Evolutionary conservation across 1,140 invertebrate species (phyloP).

Genomic region (Dendrolimus kikuchii): DNA sequence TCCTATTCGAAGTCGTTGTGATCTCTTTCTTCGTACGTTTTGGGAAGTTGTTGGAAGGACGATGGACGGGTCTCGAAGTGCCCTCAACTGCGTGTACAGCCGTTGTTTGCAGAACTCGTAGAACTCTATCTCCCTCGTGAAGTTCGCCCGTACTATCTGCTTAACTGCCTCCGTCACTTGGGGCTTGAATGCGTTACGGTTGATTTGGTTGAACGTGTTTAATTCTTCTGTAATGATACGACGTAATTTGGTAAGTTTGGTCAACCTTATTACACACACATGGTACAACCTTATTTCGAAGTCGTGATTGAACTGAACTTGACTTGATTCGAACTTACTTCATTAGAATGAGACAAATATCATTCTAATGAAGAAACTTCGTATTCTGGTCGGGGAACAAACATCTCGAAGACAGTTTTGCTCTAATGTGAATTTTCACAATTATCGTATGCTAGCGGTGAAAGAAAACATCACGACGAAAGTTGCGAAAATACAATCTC

Average conservation of each 20-base stretch:
- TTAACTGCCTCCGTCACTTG: constrained; percentile 89
- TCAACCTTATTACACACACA: too few species aligned
- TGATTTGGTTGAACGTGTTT: constrained; percentile 84
- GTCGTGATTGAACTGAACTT: too few species aligned
- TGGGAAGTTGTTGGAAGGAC: constrained; percentile 18
- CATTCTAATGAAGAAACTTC: too few species aligned
- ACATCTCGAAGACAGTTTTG: too few species aligned
- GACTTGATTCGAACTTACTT: too few species aligned
- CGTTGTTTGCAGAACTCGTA: constrained; percentile 92
- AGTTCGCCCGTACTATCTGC: constrained; percentile 88
- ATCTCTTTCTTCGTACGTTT: constrained; percentile 15
- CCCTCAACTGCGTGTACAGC: constrained; percentile 84
- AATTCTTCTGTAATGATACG: constrained; percentile 75
- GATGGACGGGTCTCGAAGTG: constrained; percentile 73
- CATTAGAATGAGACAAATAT: too few species aligned
- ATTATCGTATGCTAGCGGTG: too few species aligned
- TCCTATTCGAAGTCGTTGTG: constrained; percentile 8
- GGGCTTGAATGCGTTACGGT: constrained; percentile 90
- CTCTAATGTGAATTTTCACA: too few species aligned
- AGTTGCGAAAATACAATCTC: too few species aligned
- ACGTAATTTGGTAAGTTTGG: neutral
- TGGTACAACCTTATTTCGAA: too few species aligned
- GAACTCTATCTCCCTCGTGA: constrained; percentile 92
- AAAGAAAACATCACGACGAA: too few species aligned
- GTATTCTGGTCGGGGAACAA: too few species aligned